phyloP scores from a whole-genome alignment of 2,797 vertebrate genomes.

The Argyrosomus regius region DNA sequence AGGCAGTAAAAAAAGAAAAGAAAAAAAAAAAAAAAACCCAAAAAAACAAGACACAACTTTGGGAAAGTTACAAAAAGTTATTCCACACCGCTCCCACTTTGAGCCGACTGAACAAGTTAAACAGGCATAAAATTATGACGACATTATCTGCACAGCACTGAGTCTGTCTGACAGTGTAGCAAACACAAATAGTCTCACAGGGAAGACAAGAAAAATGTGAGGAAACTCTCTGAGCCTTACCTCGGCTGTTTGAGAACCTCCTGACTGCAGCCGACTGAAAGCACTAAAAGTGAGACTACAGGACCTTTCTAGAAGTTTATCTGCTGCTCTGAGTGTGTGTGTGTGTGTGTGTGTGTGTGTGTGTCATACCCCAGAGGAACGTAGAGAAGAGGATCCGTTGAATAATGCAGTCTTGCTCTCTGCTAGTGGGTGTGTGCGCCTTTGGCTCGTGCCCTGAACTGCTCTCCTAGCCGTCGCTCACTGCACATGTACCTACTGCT shows the following conservation, averaged over 20 bases:
- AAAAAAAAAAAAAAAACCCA: too few relatives aligned
- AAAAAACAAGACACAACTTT: slow-evolving; percentile 35
- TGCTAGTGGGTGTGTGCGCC: slow-evolving; percentile 74
- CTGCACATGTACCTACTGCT: slow-evolving; percentile 74
- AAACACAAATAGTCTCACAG: slow-evolving; percentile 13
- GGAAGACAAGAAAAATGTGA: slow-evolving; percentile 13
- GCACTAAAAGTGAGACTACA: slow-evolving; percentile 24
- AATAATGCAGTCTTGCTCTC: slow-evolving; percentile 68
- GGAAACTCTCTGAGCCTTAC: slow-evolving; percentile 60
- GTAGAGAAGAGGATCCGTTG: slow-evolving; percentile 59
- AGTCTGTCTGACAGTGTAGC: neutral
- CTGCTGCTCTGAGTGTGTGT: slow-evolving; percentile 42
- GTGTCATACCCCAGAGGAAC: slow-evolving; percentile 55
- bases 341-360: slow-evolving; percentile 35
- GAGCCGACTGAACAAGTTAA: slow-evolving; percentile 15
- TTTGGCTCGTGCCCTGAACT: slow-evolving; percentile 79
- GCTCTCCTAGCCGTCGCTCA: slow-evolving; percentile 73
- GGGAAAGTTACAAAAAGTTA: slow-evolving; percentile 39
- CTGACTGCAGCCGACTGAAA: slow-evolving; percentile 48
- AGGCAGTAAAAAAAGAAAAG: neutral
- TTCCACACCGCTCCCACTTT: slow-evolving; percentile 1
- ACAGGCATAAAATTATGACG: neutral
- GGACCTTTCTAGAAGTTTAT: slow-evolving; percentile 62
- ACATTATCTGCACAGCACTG: neutral
- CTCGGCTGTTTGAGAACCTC: slow-evolving; percentile 54